A percentile compares a stretch with the other conserved stretches of the same genome.
Conservation (phyloP, 2,113 vertebrate genomes). For the Pungitius pungitius region DNA sequence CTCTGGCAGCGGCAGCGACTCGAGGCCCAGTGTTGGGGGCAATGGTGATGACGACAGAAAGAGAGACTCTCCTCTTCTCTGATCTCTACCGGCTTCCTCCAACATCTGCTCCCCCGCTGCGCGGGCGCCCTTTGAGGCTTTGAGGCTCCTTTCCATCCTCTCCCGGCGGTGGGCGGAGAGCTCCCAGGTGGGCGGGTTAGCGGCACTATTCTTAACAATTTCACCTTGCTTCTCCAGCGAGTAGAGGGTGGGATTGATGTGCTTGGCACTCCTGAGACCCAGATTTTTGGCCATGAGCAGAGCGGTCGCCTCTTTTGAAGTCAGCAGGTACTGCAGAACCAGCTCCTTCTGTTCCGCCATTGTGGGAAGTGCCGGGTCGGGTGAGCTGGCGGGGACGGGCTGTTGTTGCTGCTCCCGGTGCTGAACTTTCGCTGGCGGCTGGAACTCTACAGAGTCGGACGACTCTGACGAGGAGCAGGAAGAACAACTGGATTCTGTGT, state of each 20-base stretch:
- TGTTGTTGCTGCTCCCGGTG: constrained; percentile 9
- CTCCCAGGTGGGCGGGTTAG: constrained; percentile 83
- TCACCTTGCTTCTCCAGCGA: constrained; percentile 90
- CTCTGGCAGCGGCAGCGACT: constrained; percentile 20
- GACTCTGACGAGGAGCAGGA: constrained; percentile 54
- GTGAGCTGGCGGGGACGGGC: not conserved
- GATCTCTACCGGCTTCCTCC: not conserved
- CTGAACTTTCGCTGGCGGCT: constrained; percentile 15
- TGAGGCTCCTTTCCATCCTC: constrained; percentile 85
- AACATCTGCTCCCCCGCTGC: not conserved
- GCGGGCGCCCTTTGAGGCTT: constrained; percentile 41
- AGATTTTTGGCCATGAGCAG: constrained; percentile 89
- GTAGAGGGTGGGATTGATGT: constrained; percentile 84
- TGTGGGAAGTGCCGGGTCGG: constrained; percentile 10
- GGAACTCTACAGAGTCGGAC: constrained; percentile 52
- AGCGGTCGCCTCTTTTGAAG: constrained; percentile 74
- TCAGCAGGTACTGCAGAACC: constrained; percentile 84
- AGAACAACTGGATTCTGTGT: constrained; percentile 67
- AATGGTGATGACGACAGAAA: not conserved
- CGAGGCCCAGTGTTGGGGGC: constrained; percentile 26
- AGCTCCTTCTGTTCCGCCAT: constrained; percentile 89
- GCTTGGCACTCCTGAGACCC: constrained; percentile 82
- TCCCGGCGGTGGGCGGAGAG: constrained; percentile 85
- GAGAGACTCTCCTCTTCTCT: not conserved
- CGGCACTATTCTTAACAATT: constrained; percentile 67